phyloP scores from a whole-genome alignment of 2,113 vertebrate species.

The Rana temporaria region DNA sequence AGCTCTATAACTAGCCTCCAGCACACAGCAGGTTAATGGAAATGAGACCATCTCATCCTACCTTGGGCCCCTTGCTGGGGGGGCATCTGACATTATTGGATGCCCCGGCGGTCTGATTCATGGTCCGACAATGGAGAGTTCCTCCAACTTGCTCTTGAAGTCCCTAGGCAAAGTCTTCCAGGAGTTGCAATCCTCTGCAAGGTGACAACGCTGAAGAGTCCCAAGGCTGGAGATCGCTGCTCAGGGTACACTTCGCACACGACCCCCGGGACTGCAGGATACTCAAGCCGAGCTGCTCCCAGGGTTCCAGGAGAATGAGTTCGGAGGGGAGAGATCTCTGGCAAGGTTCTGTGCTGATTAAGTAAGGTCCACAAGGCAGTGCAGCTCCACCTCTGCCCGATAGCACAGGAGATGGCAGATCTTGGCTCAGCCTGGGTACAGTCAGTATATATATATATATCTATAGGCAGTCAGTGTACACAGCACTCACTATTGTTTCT shows the following conservation, averaged over 20 bases:
- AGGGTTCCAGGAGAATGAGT: not conserved
- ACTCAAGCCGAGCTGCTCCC: not conserved
- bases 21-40: not conserved
- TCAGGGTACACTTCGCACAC: not conserved
- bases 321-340: conserved; percentile 20
- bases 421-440: not conserved
- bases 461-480: not conserved
- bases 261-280: not conserved
- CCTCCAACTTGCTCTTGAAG: conserved; percentile 20
- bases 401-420: conserved; percentile 14
- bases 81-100: conserved; percentile 78
- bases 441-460: too few species aligned
- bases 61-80: conserved; percentile 71
- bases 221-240: not conserved
- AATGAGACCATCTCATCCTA: conserved; percentile 58
- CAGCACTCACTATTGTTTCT: conserved; percentile 22
- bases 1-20: not conserved
- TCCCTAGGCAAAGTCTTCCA: not conserved
- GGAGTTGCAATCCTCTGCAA: conserved; percentile 10
- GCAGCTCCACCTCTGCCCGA: conserved; percentile 39
- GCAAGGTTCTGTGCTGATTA: conserved; percentile 6
- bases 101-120: conserved; percentile 81
- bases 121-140: conserved; percentile 54
- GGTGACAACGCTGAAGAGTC: conserved; percentile 11
- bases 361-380: conserved; percentile 2